phyloP scores from a whole-genome alignment of 1,140 invertebrate genomes.

The Zaprionus tsacasi region DNA sequence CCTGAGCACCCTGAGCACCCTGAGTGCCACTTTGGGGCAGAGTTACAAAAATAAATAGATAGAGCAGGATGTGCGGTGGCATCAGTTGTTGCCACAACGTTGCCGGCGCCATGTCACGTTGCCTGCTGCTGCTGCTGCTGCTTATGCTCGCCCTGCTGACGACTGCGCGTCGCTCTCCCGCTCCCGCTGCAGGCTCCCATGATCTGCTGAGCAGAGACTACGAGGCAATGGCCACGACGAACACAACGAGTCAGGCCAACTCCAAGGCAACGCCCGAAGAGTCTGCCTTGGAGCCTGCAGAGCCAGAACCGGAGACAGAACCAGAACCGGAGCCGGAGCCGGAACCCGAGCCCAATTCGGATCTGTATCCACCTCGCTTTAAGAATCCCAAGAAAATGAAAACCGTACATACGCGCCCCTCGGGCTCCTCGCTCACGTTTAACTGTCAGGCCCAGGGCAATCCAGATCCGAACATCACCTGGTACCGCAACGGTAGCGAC shows the following conservation, averaged over 20 bases:
- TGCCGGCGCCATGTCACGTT: conserved; percentile 32
- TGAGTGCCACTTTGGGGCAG: conserved; percentile 44
- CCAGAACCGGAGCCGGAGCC: conserved; percentile 5
- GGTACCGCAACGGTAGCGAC: conserved; percentile 90
- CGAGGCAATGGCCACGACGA: conserved; percentile 36
- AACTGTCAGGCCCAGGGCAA: conserved; percentile 89
- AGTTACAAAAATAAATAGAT: conserved; percentile 71
- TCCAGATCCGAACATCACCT: conserved; percentile 91
- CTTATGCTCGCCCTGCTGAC: conserved; percentile 27
- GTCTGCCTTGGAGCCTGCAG: conserved; percentile 16
- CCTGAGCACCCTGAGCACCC: conserved; percentile 26
- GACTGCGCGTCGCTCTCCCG: conserved; percentile 38
- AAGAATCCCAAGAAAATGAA: conserved; percentile 55
- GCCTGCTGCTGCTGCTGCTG: conserved; percentile 34
- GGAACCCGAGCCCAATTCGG: neutral
- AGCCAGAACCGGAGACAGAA: conserved; percentile 1
- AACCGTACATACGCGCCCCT: conserved; percentile 86
- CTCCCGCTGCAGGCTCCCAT: conserved; percentile 39
- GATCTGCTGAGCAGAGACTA: conserved; percentile 76
- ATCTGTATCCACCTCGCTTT: conserved; percentile 50
- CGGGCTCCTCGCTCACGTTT: conserved; percentile 88
- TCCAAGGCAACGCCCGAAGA: conserved; percentile 19
- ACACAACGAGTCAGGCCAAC: conserved; percentile 5
- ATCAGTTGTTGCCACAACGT: conserved; percentile 23
- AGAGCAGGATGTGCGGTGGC: conserved; percentile 8